Conservation (phyloP, 1,140 invertebrate species). For the Ceratina japonica region DNA sequence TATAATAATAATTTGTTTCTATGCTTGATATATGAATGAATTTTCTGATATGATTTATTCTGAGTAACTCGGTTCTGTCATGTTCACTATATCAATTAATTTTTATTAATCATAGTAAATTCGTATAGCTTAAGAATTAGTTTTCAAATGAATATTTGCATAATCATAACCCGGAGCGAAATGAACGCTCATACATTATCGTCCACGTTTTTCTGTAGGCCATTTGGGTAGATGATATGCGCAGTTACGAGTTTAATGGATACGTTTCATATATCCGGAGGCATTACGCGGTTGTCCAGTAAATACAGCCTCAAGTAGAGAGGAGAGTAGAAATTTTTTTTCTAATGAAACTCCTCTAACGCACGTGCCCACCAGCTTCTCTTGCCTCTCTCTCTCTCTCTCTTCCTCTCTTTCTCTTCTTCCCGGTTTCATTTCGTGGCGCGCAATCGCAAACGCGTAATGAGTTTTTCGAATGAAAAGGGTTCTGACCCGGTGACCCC, state of each 20-base stretch:
- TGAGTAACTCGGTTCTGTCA: too few species aligned
- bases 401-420: background rate
- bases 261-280: background rate
- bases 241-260: conserved; percentile 29
- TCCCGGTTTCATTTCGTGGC: conserved; percentile 32
- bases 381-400: too few species aligned
- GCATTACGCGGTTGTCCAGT: conserved; percentile 17
- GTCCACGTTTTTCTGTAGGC: background rate
- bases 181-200: background rate
- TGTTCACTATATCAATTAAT: too few species aligned
- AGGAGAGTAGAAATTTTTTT: conserved; percentile 35
- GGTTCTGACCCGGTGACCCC: background rate
- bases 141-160: too few species aligned
- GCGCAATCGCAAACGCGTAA: conserved; percentile 10
- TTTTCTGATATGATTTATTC: too few species aligned
- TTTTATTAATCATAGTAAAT: too few species aligned
- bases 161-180: too few species aligned
- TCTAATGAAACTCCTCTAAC: conserved; percentile 18
- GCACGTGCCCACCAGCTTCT: background rate
- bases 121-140: too few species aligned
- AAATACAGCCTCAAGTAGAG: conserved; percentile 33
- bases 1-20: too few species aligned
- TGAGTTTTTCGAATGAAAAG: conserved; percentile 30
- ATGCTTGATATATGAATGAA: too few species aligned
- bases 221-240: conserved; percentile 21